A percentile compares a stretch with the other conserved stretches of the same genome.
phyloP scores from a whole-genome alignment of 1,140 invertebrate species.

The Zaprionus taronus region DNA sequence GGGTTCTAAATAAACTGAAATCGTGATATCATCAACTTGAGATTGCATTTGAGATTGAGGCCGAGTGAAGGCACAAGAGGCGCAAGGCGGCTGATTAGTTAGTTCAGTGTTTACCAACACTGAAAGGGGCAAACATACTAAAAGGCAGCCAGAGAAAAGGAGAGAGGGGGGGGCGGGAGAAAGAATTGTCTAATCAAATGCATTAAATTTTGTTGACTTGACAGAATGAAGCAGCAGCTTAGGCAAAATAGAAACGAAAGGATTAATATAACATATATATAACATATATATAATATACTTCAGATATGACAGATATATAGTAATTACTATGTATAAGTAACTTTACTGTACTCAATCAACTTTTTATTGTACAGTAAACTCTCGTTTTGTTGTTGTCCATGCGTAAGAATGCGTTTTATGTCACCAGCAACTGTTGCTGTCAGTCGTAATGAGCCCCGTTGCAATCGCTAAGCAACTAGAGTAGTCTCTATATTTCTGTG shows the following conservation, averaged over 20 bases:
- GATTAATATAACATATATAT: too few species aligned
- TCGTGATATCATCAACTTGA: conserved; percentile 19
- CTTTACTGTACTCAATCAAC: too few species aligned
- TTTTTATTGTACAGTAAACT: too few species aligned
- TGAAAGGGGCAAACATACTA: background rate
- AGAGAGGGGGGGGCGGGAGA: background rate
- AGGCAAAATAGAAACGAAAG: background rate
- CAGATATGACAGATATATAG: background rate
- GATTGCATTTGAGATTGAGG: conserved; percentile 10
- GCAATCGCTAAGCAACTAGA: background rate
- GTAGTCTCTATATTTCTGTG: background rate
- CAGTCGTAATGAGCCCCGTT: conserved; percentile 22
- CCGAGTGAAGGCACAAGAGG: background rate
- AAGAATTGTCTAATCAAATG: background rate
- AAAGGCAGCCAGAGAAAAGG: background rate
- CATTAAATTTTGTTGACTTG: background rate
- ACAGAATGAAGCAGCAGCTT: too few species aligned
- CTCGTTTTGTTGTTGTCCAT: background rate
- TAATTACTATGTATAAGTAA: too few species aligned
- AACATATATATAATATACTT: background rate
- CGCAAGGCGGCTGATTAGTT: conserved; percentile 5
- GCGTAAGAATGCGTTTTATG: conserved; percentile 21
- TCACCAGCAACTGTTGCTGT: conserved; percentile 17
- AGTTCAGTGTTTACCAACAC: background rate
- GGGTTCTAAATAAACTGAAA: conserved; percentile 18